Evolutionary conservation across 2,113 vertebrate species (phyloP).

Genomic region (Hippocampus zosterae): DNA sequence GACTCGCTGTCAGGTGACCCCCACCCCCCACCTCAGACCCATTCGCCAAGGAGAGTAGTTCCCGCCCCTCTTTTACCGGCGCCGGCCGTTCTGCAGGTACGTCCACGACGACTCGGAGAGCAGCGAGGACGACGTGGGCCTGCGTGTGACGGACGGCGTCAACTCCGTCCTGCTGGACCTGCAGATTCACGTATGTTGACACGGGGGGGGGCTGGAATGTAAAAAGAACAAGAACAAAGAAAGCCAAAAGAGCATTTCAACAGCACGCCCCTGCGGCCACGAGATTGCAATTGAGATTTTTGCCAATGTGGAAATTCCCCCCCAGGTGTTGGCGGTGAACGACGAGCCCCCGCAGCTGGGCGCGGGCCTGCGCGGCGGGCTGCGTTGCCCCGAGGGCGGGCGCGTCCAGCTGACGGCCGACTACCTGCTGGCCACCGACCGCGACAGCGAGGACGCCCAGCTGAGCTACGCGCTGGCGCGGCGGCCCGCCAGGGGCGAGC

Average conservation of each 20-base stretch:
- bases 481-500: constrained; percentile 45
- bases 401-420: constrained; percentile 59
- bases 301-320: too few relatives aligned
- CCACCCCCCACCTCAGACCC: neutral
- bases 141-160: constrained; percentile 82
- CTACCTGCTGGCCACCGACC: constrained; percentile 66
- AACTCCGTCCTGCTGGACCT: constrained; percentile 75
- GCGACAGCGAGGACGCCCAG: constrained; percentile 61
- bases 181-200: constrained; percentile 34
- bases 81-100: constrained; percentile 67
- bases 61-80: neutral
- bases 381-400: constrained; percentile 58
- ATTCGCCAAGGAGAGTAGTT: neutral
- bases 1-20: constrained; percentile 49
- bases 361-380: constrained; percentile 41
- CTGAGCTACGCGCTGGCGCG: constrained; percentile 63
- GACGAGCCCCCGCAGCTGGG: constrained; percentile 64
- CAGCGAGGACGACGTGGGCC: constrained; percentile 71
- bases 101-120: constrained; percentile 87
- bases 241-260: too few relatives aligned
- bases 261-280: too few relatives aligned
- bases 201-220: too few relatives aligned
- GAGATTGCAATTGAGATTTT: too few relatives aligned
- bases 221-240: too few relatives aligned
- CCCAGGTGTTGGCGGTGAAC: constrained; percentile 59